Base-by-base conservation (phyloP, 2,888 invertebrate genomes). In the Nemotelus nigrinus region DNA sequence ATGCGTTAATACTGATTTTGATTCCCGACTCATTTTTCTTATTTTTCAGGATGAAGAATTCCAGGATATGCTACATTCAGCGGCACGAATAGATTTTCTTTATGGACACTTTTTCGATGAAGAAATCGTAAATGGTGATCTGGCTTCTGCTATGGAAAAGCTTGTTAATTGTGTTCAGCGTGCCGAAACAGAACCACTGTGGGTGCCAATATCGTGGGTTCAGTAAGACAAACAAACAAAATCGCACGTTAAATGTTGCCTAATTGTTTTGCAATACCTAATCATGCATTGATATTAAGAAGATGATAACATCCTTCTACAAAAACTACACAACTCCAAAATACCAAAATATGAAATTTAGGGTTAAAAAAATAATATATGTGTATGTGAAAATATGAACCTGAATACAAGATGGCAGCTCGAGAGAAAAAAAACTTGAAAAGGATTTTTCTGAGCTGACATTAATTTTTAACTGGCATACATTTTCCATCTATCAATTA, bases 121-220 rank as follows among this genome's bases (percentile, higher is more conserved):
- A 84, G 93, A 92, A 82, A 94, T 99, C 75, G 90, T 96, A n/a
- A 99, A 99, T 85, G 96, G 93, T 48, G 96, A 98, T 84, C 88
- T 99, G 78, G 91, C 94, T 0, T 89, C 90, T 78, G 95, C 98
- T 41, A 94, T 98, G 82, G 93, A 95, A 82, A 94, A 95, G 83
- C 90, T 99, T 41, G 90, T 96, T 77, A 91, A 92, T 82, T 91
- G 93, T 64, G 93, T 95, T 50, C 93, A 95, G 88, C 90, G 93
- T 82, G 92, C 97, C 47, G 97, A 98, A 88, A 93, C 93, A 0
- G 96, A 98, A 84, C 96, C 98, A 0, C 90, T 96, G 25, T 99
- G 98, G 98, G 97, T 98, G 57, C 98, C 99, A 48, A 93, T 95
- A 57, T 93, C 94, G 5, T 98, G 98, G 98, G 94, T 96, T 82